phyloP scores from a whole-genome alignment of 2,797 vertebrate species.

The Poecilia velifera region DNA sequence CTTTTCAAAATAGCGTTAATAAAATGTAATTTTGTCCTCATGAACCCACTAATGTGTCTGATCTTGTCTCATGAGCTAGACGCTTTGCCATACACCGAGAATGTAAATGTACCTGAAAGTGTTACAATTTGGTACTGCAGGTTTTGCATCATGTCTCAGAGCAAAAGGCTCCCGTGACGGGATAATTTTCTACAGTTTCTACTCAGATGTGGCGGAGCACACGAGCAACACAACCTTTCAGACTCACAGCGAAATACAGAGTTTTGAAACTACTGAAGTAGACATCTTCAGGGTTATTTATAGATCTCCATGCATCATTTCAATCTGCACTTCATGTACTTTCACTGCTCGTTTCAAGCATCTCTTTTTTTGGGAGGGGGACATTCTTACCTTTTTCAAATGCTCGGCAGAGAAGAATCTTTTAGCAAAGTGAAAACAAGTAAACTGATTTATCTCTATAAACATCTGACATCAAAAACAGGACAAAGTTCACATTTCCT shows the following conservation, averaged over 20 bases:
- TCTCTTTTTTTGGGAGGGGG: slow-evolving; percentile 3
- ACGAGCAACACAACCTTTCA: slow-evolving; percentile 61
- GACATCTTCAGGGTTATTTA: slow-evolving; percentile 72
- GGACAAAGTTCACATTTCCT: slow-evolving; percentile 37
- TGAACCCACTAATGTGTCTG: neutral
- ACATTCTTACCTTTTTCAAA: slow-evolving; percentile 21
- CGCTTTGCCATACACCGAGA: neutral
- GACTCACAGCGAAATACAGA: slow-evolving; percentile 62
- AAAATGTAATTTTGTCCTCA: neutral
- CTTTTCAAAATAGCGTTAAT: neutral
- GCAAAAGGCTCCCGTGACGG: slow-evolving; percentile 52
- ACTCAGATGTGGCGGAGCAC: slow-evolving; percentile 41
- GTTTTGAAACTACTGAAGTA: slow-evolving; percentile 66
- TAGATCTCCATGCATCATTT: slow-evolving; percentile 63
- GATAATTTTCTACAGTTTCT: slow-evolving; percentile 64
- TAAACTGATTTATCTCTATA: slow-evolving; percentile 18
- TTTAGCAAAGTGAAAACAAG: slow-evolving; percentile 11
- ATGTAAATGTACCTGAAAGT: slow-evolving; percentile 13
- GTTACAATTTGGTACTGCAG: slow-evolving; percentile 36
- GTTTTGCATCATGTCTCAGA: slow-evolving; percentile 53
- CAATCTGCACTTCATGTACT: slow-evolving; percentile 57
- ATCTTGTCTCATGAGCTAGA: neutral
- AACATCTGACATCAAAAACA: slow-evolving; percentile 18
- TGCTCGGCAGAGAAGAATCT: slow-evolving; percentile 17
- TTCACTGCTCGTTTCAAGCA: slow-evolving; percentile 44